A percentile compares a stretch with the other conserved stretches of the same genome.
Conservation (phyloP, 2,113 vertebrate genomes). For the Stigmatopora nigra region DNA sequence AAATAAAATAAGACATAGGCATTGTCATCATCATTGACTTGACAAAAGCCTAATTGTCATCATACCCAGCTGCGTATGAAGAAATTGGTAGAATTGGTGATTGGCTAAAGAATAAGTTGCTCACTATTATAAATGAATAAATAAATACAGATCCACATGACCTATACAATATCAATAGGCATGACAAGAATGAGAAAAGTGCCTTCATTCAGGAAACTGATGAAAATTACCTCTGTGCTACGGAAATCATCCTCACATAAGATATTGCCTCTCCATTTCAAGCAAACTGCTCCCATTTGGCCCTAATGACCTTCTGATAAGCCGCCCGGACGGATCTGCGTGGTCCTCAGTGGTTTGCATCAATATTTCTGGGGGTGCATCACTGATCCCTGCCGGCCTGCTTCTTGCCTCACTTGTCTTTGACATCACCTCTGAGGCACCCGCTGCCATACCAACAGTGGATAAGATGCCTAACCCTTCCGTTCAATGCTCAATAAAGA, state of each 20-base stretch:
- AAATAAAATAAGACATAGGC: too few relatives aligned
- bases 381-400: slow-evolving; percentile 54
- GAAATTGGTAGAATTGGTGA: too few relatives aligned
- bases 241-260: slow-evolving; percentile 49
- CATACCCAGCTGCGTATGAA: too few relatives aligned
- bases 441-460: slow-evolving; percentile 23
- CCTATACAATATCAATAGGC: slow-evolving; percentile 19
- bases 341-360: slow-evolving; percentile 48
- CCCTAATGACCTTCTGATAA: slow-evolving; percentile 58
- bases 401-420: slow-evolving; percentile 43
- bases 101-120: too few relatives aligned
- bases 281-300: slow-evolving; percentile 48
- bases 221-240: slow-evolving; percentile 38
- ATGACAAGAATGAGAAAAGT: slow-evolving; percentile 30
- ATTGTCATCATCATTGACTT: too few relatives aligned
- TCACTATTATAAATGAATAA: not conserved
- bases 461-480: slow-evolving; percentile 29
- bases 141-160: too few relatives aligned
- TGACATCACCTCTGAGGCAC: slow-evolving; percentile 47
- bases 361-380: slow-evolving; percentile 53
- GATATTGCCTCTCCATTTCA: slow-evolving; percentile 42
- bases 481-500: slow-evolving; percentile 38
- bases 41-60: too few relatives aligned
- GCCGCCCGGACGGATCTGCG: slow-evolving; percentile 37
- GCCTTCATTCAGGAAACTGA: slow-evolving; percentile 39